Base-by-base conservation (phyloP, 2,888 invertebrate genomes). In the Trachelus troglodyta region DNA sequence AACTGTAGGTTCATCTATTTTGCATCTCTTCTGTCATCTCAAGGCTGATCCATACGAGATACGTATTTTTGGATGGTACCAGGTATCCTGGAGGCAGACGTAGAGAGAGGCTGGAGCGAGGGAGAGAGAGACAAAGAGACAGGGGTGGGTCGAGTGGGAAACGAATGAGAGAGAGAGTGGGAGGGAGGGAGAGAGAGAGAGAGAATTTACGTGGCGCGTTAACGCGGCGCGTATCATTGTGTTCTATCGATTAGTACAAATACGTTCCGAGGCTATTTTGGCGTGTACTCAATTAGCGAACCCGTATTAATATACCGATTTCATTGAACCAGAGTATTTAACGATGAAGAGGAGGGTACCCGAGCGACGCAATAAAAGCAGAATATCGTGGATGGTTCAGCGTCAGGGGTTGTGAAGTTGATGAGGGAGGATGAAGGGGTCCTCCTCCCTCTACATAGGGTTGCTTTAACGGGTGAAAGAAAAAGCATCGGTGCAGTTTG, bases 261-360 rank as follows among this genome's bases (percentile, higher is more conserved):
- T 56, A 56, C 56, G 56, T 56, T 80, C 77, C 77, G 79, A 80
- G 77, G 78, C 77, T 78, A 79, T 81, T 80, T 80, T 80, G 79
- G 81, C 80, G 78, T 79, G 77, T 79, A 80, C 79, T 80, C 80
- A 80, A 80, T 81, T 77, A 81, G 77, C 77, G 77, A 69, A 74
- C 56, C 73, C 75, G 80, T 79, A 81, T 79, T 80, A 81, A 79
- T 79, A 80, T 80, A 77, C 79, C 81, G 80, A 81, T 81, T 80
- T 78, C 73, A 77, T 82, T 79, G 78, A 78, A 82, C 75, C 78
- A 77, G 80, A 81, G 79, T 81, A 82, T 82, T 82, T 78, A 77
- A 82, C 34, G 71, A 71, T 34, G 31, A 71, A 33, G 71, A 33
- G 71, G 71, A 71, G 71, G 71, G 34, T 71, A 33, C 31, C 33